phyloP scores from a whole-genome alignment of 2,888 invertebrate species.

The Pyrrhosoma nymphula region DNA sequence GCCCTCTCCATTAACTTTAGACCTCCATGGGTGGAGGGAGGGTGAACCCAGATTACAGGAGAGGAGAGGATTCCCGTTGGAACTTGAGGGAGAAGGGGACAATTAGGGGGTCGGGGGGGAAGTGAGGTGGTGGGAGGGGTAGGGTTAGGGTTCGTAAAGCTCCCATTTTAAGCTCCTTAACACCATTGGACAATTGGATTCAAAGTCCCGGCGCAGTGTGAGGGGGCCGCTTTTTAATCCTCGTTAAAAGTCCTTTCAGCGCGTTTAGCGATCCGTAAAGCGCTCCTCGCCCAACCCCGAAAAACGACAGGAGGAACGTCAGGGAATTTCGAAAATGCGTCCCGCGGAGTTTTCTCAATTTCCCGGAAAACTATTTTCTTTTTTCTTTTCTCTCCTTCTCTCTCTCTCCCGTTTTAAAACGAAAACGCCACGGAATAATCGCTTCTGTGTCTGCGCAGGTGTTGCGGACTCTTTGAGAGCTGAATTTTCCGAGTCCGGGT shows the following conservation, averaged over 20 bases:
- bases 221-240: not conserved
- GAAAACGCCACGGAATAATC: not conserved
- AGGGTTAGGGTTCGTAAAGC: not conserved
- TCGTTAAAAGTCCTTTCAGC: not conserved
- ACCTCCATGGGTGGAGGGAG: no score
- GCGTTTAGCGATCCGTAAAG: not conserved
- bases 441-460: not conserved
- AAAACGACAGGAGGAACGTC: not conserved
- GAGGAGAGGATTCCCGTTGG: no score
- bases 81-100: no score
- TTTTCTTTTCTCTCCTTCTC: not conserved
- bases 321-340: not conserved
- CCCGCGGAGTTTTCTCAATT: slow-evolving; percentile 5
- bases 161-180: slow-evolving; percentile 21
- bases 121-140: not conserved
- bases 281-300: not conserved
- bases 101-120: not conserved
- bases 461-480: not conserved
- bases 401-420: not conserved
- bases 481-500: no score
- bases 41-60: no score
- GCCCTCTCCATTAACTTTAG: no score
- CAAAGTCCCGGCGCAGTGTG: not conserved
- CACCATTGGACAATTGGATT: slow-evolving; percentile 19
- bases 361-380: not conserved